These are phyloP conservation scores for Genyomyrus donnyi DNA, from an alignment of 2,113 vertebrate genomes.

Conservation along the genomic window DNA sequence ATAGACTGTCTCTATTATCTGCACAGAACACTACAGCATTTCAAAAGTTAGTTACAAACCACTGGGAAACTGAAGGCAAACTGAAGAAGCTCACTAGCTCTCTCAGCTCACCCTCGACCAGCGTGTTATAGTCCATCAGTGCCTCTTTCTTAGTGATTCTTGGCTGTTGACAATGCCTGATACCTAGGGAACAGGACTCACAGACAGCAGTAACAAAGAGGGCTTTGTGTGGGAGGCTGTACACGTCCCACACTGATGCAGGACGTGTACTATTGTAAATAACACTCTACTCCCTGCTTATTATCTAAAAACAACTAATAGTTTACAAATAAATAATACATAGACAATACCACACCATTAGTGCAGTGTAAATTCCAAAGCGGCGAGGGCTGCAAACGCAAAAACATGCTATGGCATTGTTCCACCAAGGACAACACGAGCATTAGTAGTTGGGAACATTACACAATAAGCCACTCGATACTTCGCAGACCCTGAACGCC, in stretches of 20 bases:
- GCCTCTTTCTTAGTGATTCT: not conserved
- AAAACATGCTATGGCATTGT: not conserved
- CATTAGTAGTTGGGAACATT: not conserved
- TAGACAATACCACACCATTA: not conserved
- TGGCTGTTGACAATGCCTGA: not conserved
- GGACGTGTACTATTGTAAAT: not conserved
- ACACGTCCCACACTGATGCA: not conserved
- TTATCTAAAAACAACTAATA: not conserved
- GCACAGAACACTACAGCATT: conserved; percentile 33
- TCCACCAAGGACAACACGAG: not conserved
- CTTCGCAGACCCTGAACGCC: not conserved
- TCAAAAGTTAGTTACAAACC: conserved; percentile 17
- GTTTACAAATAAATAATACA: not conserved
- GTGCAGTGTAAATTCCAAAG: not conserved
- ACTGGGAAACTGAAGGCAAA: not conserved
- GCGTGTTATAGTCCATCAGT: not conserved
- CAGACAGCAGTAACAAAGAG: not conserved
- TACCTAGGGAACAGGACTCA: not conserved
- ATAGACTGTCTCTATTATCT: conserved; percentile 31
- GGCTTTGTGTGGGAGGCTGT: not conserved
- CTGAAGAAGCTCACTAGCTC: not conserved
- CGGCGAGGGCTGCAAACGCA: not conserved
- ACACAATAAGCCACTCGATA: not conserved
- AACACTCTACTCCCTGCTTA: not conserved
- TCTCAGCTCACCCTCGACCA: not conserved